These are phyloP conservation scores for Drosophila melanosoma DNA, from an alignment of 2,888 invertebrate species.

Conservation along the genomic window DNA sequence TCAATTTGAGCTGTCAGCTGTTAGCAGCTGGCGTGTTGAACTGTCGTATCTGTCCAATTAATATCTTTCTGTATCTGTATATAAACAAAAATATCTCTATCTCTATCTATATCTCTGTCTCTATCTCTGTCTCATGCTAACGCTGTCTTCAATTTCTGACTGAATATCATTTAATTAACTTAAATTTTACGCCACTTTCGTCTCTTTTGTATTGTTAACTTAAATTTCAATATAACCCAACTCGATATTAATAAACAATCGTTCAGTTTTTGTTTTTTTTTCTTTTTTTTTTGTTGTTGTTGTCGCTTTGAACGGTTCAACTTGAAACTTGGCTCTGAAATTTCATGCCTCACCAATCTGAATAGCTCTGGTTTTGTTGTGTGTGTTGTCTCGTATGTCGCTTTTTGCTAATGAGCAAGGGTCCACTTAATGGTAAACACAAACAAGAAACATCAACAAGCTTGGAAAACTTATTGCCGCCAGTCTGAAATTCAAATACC, in stretches of 20 bases:
- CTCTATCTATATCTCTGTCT: background rate
- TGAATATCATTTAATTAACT: constrained; percentile 69
- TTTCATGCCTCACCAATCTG: constrained; percentile 45
- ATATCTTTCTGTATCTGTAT: constrained; percentile 12
- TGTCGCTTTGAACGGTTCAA: constrained; percentile 18
- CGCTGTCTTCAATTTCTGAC: constrained; percentile 42
- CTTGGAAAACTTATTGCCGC: constrained; percentile 12
- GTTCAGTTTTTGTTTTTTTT: background rate
- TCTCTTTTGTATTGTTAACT: constrained; percentile 58
- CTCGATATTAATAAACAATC: constrained; percentile 43
- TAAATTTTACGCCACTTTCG: constrained; percentile 68
- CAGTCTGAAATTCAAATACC: constrained; percentile 37
- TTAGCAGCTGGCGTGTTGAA: constrained; percentile 27
- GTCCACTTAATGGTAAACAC: constrained; percentile 43
- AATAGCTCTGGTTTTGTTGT: constrained; percentile 21
- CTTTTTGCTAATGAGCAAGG: constrained; percentile 63
- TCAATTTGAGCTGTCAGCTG: constrained; percentile 30
- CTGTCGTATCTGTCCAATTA: constrained; percentile 14
- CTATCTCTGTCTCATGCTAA: background rate
- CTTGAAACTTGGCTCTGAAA: constrained; percentile 31
- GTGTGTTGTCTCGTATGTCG: constrained; percentile 57
- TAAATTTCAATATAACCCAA: constrained; percentile 52
- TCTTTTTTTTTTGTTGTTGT: background rate
- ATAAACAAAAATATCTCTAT: background rate
- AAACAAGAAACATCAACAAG: constrained; percentile 50